Evolutionary conservation across 2,797 vertebrate genomes (phyloP).

Genomic region (Pelobates cultripes): DNA sequence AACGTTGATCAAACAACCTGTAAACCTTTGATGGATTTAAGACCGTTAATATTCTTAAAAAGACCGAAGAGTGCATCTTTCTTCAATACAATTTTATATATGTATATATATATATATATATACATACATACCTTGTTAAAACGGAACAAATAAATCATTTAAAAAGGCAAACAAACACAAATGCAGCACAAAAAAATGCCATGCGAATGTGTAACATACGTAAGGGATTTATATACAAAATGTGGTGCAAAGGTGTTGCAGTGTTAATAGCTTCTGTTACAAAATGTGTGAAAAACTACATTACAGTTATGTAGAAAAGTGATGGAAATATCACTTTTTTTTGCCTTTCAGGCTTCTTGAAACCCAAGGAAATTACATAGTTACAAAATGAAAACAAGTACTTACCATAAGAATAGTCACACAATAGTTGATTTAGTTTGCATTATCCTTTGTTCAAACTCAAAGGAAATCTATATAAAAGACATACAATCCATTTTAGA

Average conservation of each 20-base stretch:
- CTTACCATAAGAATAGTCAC: constrained; percentile 5
- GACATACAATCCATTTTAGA: not conserved
- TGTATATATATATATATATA: no score
- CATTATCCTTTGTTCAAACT: constrained; percentile 17
- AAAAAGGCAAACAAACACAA: not conserved
- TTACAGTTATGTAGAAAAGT: constrained; percentile 37
- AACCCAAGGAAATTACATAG: constrained; percentile 32
- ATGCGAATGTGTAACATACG: constrained; percentile 12
- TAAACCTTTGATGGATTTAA: no score
- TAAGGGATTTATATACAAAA: not conserved
- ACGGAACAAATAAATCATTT: not conserved
- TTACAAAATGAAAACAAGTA: constrained; percentile 24
- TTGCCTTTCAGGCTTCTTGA: constrained; percentile 19
- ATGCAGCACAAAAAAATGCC: not conserved
- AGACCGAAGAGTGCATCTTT: no score
- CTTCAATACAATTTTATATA: no score
- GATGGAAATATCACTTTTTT: constrained; percentile 45
- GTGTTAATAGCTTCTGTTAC: constrained; percentile 33
- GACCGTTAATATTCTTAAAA: no score
- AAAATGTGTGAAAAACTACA: constrained; percentile 38
- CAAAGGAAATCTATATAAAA: constrained; percentile 9
- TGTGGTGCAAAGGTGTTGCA: constrained; percentile 29
- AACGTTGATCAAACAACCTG: no score
- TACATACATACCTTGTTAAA: not conserved
- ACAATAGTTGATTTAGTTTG: constrained; percentile 22